A percentile compares a stretch with the other conserved stretches of the same genome.
Evolutionary conservation across 2,113 vertebrate species (phyloP).

Genomic region (Ranitomeya variabilis): DNA sequence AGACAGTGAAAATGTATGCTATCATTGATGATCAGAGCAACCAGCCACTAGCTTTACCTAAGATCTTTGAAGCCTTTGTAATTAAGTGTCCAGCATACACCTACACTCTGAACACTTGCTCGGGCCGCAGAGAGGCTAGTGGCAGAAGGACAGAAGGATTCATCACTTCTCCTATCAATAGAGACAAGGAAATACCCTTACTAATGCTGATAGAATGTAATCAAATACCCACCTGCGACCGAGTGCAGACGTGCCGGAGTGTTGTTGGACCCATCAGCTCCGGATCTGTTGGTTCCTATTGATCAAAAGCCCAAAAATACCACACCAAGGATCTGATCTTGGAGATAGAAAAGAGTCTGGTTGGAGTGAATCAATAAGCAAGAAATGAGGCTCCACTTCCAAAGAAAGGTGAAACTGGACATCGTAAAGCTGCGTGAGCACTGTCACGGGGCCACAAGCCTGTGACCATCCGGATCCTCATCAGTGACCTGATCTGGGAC

Average conservation of each 20-base stretch:
- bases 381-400: slow-evolving; percentile 30
- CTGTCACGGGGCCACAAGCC: slow-evolving; percentile 61
- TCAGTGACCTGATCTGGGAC: slow-evolving; percentile 79
- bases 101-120: too few relatives aligned
- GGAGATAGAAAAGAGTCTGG: slow-evolving; percentile 77
- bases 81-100: too few relatives aligned
- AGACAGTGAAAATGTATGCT: too few relatives aligned
- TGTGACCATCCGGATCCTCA: slow-evolving; percentile 74
- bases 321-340: slow-evolving; percentile 69
- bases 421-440: neutral
- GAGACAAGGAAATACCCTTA: too few relatives aligned
- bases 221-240: too few relatives aligned
- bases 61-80: too few relatives aligned
- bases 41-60: too few relatives aligned
- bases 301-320: slow-evolving; percentile 67
- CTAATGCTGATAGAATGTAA: too few relatives aligned
- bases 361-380: slow-evolving; percentile 62
- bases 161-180: too few relatives aligned
- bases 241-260: slow-evolving; percentile 30
- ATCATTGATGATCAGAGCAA: too few relatives aligned
- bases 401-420: slow-evolving; percentile 43
- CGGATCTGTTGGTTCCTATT: slow-evolving; percentile 56
- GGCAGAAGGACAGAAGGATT: too few relatives aligned
- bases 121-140: too few relatives aligned
- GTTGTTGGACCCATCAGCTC: neutral